Conservation (phyloP, 2,797 vertebrate genomes). For the Rhabdophis nuchalis region DNA sequence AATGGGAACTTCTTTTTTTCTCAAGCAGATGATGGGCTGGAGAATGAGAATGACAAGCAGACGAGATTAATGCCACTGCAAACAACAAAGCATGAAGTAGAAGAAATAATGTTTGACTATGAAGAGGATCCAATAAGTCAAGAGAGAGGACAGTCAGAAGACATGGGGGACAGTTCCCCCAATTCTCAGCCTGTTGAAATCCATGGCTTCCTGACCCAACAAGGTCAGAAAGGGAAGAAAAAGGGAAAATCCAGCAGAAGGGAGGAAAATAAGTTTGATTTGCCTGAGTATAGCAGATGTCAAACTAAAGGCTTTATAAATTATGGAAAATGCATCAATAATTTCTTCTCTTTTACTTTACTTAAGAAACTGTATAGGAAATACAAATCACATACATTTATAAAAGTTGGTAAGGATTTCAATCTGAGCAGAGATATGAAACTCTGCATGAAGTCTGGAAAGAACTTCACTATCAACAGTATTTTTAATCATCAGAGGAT, state of each 20-base stretch:
- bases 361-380: neutral
- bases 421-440: neutral
- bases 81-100: neutral
- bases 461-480: neutral
- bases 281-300: neutral
- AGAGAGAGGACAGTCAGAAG: neutral
- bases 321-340: neutral
- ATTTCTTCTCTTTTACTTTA: neutral
- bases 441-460: neutral
- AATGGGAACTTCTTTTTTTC: neutral
- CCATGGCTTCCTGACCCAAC: neutral
- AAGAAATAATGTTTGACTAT: neutral
- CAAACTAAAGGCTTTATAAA: neutral
- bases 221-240: neutral
- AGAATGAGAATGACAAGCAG: neutral
- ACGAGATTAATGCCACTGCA: neutral
- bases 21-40: neutral
- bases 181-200: neutral
- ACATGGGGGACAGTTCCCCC: neutral
- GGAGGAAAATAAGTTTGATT: neutral
- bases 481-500: neutral
- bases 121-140: neutral
- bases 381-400: neutral
- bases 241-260: neutral
- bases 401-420: neutral